These are phyloP conservation scores for Hymenochirus boettgeri DNA, from an alignment of 2,113 vertebrate species.

Conservation along the genomic window DNA sequence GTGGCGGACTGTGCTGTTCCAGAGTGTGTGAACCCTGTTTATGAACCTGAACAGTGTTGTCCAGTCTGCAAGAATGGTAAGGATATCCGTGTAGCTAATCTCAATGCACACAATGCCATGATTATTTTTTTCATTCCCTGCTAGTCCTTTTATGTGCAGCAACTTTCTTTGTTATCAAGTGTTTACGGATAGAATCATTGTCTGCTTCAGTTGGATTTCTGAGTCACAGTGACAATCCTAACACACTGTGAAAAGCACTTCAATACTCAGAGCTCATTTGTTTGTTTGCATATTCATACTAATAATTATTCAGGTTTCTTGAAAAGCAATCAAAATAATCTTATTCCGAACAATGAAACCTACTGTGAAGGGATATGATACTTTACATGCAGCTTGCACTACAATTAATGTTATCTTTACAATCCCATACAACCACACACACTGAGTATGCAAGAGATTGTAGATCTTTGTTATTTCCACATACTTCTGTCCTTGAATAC, in stretches of 20 bases:
- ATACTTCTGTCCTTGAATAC: too few relatives aligned
- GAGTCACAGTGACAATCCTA: not conserved
- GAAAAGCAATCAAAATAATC: not conserved
- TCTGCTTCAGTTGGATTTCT: not conserved
- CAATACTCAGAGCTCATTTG: not conserved
- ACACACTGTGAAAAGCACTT: not conserved
- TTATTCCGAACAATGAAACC: too few relatives aligned
- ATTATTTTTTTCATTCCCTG: not conserved
- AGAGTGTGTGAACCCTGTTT: constrained; percentile 98
- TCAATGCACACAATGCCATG: not conserved
- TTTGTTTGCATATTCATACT: not conserved
- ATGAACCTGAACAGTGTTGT: constrained; percentile 97
- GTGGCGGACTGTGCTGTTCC: constrained; percentile 97
- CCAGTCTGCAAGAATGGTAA: constrained; percentile 99
- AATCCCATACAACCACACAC: too few relatives aligned
- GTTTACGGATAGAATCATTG: not conserved
- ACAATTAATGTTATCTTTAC: too few relatives aligned
- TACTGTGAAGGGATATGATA: too few relatives aligned
- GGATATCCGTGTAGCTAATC: constrained; percentile 43
- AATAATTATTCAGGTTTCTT: not conserved
- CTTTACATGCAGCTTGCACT: too few relatives aligned
- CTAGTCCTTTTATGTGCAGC: not conserved
- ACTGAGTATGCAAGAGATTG: too few relatives aligned
- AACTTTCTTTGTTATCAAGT: not conserved
- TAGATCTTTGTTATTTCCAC: too few relatives aligned